A percentile compares a stretch with the other conserved stretches of the same genome.
Evolutionary conservation across 2,113 vertebrate species (phyloP).

Genomic region (Cyphomyrus discorhynchus): DNA sequence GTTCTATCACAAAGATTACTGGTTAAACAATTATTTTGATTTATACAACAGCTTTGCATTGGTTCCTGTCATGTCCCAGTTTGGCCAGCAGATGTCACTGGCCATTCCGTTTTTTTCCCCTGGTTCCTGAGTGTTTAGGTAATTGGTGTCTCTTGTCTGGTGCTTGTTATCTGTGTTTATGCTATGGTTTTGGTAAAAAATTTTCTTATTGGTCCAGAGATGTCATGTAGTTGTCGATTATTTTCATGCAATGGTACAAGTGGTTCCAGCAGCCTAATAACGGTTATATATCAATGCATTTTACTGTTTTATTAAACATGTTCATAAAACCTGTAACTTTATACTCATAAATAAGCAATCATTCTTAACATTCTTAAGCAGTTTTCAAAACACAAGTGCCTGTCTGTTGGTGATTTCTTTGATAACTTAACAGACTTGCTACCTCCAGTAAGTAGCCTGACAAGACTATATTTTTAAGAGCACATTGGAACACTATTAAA

Average conservation of each 20-base stretch:
- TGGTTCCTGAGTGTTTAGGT: not conserved
- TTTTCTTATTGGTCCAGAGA: not conserved
- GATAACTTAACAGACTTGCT: not conserved
- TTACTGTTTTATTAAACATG: not conserved
- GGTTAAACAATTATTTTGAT: not conserved
- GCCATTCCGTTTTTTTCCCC: not conserved
- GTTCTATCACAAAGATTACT: not conserved
- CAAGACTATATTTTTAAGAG: not conserved
- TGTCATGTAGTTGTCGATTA: not conserved
- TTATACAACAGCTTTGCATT: not conserved
- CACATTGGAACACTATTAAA: not conserved
- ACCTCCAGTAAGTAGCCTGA: not conserved
- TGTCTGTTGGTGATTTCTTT: not conserved
- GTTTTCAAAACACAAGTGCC: not conserved
- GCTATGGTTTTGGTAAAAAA: not conserved
- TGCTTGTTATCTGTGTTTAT: not conserved
- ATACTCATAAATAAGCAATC: not conserved
- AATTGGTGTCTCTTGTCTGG: not conserved
- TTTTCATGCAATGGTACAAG: not conserved
- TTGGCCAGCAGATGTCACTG: not conserved
- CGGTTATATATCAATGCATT: not conserved
- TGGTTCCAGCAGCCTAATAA: not conserved
- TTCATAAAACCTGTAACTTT: not conserved
- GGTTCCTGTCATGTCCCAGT: not conserved
- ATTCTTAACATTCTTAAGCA: not conserved